Base-by-base conservation (phyloP, 2,797 vertebrate genomes). In the Falco cherrug region DNA sequence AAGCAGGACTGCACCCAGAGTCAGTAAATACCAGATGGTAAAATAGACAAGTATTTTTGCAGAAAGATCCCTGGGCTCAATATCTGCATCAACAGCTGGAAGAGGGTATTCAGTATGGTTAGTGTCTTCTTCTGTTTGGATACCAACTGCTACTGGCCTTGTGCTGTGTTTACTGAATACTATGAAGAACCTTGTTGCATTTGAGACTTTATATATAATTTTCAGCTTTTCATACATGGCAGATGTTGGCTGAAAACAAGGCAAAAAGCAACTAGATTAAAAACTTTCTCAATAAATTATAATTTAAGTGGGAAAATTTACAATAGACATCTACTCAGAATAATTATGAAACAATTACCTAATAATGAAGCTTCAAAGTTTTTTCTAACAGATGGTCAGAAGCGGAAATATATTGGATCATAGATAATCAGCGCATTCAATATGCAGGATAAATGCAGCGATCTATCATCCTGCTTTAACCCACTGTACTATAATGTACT, bases 311-410 rank as follows among this genome's bases (percentile, higher is more conserved):
- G 94, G 67, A 90, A 96, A 92, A 94, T 76, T 92, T 96, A 87
- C 48, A 90, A 89, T 88, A 68, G 54, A 83, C 41, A 77, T 84
- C 60, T 93, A 95, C 85, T 95, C 71, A 61, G 89, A 94, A 95
- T 92, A 96, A 97, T 96, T 97, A 93, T 83, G 79, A 93, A 96
- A 97, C 81, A 91, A 95, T 94, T 96, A 83, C 60, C 74, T 96
- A 95, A 96, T 95, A 96, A 96, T 78, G 79, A 95, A 95, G 82
- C 73, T 97, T 95, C 83, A 35, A 88, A 91, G 63, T 24, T 89
- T 91, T 84, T 95, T 64, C 68, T 96, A 96, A 91, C 97, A 97
- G 97, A 97, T 97, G 97, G 95, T 90, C 94, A 91, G 94, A 93
- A 92, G 56, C 87, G 13, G 33, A 95, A 97, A 89, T 95, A 97